Evolutionary conservation across 2,113 vertebrate genomes (phyloP).

Genomic region (Laticauda colubrina): DNA sequence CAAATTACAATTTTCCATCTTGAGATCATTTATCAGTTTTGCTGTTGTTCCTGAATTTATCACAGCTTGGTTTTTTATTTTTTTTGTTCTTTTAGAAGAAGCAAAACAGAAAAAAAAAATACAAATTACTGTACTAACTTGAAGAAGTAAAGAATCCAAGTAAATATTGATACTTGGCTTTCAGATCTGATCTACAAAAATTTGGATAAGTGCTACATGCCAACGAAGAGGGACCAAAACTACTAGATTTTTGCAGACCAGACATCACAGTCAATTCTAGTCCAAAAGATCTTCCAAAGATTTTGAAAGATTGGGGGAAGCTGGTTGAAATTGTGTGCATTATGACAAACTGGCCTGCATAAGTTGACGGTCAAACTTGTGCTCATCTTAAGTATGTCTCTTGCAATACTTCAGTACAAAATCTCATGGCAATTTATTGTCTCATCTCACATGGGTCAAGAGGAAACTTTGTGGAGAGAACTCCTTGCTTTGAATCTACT

Average conservation of each 20-base stretch:
- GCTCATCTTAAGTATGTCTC: neutral
- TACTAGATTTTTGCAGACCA: neutral
- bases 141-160: neutral
- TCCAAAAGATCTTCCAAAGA: neutral
- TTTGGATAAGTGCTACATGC: neutral
- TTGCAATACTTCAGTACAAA: neutral
- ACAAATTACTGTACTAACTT: neutral
- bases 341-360: neutral
- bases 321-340: neutral
- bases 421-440: neutral
- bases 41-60: constrained; percentile 84
- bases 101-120: neutral
- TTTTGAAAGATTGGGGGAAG: neutral
- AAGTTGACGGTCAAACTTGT: neutral
- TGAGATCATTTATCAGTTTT: constrained; percentile 75
- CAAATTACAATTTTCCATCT: constrained; percentile 74
- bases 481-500: neutral
- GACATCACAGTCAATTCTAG: neutral
- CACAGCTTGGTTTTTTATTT: constrained; percentile 81
- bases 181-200: neutral
- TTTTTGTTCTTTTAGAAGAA: constrained; percentile 75
- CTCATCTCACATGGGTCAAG: too few species aligned
- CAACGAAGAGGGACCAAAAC: neutral
- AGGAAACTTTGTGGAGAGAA: neutral
- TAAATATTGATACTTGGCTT: neutral